Percentiles rank a stretch among this genome's conserved stretches.
Evolutionary conservation across 2,113 vertebrate genomes (phyloP).

Genomic region (Engystomops pustulosus): DNA sequence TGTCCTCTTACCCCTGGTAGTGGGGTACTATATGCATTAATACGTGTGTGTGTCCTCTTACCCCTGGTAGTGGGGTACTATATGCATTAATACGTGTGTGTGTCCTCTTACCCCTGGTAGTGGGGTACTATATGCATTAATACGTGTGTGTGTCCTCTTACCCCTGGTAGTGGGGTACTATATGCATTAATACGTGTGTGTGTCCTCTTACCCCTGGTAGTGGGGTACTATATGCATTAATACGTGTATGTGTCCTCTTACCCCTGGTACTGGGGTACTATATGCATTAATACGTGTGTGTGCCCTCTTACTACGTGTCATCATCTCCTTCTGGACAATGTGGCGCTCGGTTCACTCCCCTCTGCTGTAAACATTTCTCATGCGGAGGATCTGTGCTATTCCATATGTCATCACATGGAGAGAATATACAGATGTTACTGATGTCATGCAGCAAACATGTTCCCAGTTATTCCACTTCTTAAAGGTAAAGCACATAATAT

Average conservation of each 20-base stretch:
- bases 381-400: not conserved
- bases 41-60: not conserved
- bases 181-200: not conserved
- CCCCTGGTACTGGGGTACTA: not conserved
- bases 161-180: not conserved
- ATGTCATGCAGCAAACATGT: slow-evolving; percentile 25
- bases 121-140: not conserved
- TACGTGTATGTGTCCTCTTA: not conserved
- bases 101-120: not conserved
- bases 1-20: not conserved
- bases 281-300: not conserved
- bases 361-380: not conserved
- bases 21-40: not conserved
- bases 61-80: not conserved
- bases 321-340: slow-evolving; percentile 18
- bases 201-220: not conserved
- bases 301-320: slow-evolving; percentile 29
- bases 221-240: not conserved
- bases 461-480: not conserved
- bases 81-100: not conserved
- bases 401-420: slow-evolving; percentile 36
- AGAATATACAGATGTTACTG: slow-evolving; percentile 49
- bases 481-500: not conserved
- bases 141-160: not conserved
- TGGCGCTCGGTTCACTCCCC: not conserved